Base-by-base conservation (phyloP, 2,888 invertebrate genomes). In the Amphiduros pacificus region DNA sequence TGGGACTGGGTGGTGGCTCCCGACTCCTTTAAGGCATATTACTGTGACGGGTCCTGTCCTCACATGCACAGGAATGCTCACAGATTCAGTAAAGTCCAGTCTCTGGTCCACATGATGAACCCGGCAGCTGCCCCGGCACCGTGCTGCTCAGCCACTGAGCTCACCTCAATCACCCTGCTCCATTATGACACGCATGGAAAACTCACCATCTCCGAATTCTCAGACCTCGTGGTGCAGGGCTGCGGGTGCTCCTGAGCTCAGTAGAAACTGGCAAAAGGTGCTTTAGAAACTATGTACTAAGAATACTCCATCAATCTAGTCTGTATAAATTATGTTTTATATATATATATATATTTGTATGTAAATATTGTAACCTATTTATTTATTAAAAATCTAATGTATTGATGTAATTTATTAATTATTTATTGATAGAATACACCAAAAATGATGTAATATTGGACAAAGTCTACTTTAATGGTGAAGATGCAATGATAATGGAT, bases 1-100 rank as follows among this genome's bases (percentile, higher is more conserved):
- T 77, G 75, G 76, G 70, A 74, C 63, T 77, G 76, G 76, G 71
- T 78, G 32, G 59, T 76, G 4, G 73, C 69, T 22, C 77, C 77
- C 14, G 63, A 61, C 22, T 72, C 70, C 26, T 77, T 73, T 62
- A 67, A 73, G 62, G 76, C 75, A 2, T 76, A 74, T 64, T 76
- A 70, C 60, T 78, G 77, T 61, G 70, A 72, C 31, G 77, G 77
- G 9, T 56, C 63, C 24, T 77, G 77, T 61, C 75, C 76, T 1
- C 62, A 71, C 32, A 53, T 68, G 29, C 73, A 74, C 67, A 77
- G 72, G 64, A 65, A 70, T 62, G 75, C 76, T 11, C 73, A 72
- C 61, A 74, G 69, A 0, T 77, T 75, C 62, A 68, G 75, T 27
- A 69, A 69, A 11, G 72, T 77, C 31, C 71, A 76, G 63, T 72